Conservation (phyloP, 1,140 invertebrate genomes). For the Bombus confusus region DNA sequence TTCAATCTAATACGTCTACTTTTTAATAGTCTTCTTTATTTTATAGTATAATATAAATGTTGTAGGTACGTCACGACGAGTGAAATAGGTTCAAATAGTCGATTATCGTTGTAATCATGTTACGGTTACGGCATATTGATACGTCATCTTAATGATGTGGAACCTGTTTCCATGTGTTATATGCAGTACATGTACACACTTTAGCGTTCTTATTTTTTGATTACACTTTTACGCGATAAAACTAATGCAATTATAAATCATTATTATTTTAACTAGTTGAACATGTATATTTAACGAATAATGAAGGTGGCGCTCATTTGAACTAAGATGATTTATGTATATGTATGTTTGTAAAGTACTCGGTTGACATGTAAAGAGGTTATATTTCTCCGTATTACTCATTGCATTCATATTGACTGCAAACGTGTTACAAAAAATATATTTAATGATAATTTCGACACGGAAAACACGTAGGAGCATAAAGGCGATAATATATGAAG, state of each 20-base stretch:
- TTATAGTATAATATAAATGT: not conserved
- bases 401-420: not conserved
- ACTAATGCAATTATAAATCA: not conserved
- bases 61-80: not conserved
- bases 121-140: conserved; percentile 6
- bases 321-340: conserved; percentile 30
- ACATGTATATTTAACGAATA: not conserved
- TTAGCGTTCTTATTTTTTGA: not conserved
- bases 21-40: not conserved
- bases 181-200: not conserved
- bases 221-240: not conserved
- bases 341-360: conserved; percentile 25
- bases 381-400: conserved; percentile 27
- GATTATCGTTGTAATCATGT: not conserved
- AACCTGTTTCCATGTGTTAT: conserved; percentile 38
- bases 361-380: conserved; percentile 42
- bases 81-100: not conserved
- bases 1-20: not conserved
- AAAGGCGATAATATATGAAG: not conserved
- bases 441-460: conserved; percentile 23
- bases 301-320: conserved; percentile 38
- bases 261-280: conserved; percentile 7
- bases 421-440: not conserved
- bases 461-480: not conserved
- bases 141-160: conserved; percentile 44